phyloP scores from a whole-genome alignment of 2,888 invertebrate species.

The Lepidochitona cinerea region DNA sequence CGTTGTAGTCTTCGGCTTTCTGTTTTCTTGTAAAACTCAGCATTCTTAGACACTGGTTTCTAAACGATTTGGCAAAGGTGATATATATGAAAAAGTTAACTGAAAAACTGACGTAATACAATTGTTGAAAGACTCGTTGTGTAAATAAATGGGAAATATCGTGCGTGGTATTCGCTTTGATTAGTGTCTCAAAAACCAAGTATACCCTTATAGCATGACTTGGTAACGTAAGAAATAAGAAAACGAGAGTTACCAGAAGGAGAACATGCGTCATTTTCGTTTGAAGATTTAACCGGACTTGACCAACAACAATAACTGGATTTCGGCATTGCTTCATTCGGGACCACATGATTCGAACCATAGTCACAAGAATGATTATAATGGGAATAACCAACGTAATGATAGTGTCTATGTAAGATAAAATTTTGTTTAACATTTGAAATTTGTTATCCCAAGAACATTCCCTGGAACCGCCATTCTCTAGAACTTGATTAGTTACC shows the following conservation, averaged over 20 bases:
- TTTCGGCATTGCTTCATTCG: not conserved
- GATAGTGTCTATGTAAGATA: constrained; percentile 41
- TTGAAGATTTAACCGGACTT: constrained; percentile 17
- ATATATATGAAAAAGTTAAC: constrained; percentile 53
- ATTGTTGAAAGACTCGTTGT: constrained; percentile 35
- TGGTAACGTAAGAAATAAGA: constrained; percentile 48
- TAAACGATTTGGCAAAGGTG: constrained; percentile 45
- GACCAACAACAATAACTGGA: not conserved
- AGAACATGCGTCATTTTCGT: constrained; percentile 47
- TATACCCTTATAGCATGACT: constrained; percentile 46
- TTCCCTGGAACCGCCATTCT: constrained; percentile 12
- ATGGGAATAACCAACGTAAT: constrained; percentile 32
- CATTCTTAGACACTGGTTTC: constrained; percentile 41
- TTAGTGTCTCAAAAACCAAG: constrained; percentile 11
- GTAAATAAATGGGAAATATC: not conserved
- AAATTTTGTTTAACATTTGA: constrained; percentile 27
- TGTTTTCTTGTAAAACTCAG: no score
- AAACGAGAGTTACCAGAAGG: constrained; percentile 48
- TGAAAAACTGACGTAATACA: constrained; percentile 50
- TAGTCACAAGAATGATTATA: constrained; percentile 21
- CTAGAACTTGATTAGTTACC: constrained; percentile 34
- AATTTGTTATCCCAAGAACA: constrained; percentile 36
- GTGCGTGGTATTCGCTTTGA: not conserved
- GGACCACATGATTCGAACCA: constrained; percentile 18
- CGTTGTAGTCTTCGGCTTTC: no score